Percentiles rank a stretch among this genome's conserved stretches.
Conservation (phyloP, 2,888 invertebrate species). For the Xestia ashworthii region DNA sequence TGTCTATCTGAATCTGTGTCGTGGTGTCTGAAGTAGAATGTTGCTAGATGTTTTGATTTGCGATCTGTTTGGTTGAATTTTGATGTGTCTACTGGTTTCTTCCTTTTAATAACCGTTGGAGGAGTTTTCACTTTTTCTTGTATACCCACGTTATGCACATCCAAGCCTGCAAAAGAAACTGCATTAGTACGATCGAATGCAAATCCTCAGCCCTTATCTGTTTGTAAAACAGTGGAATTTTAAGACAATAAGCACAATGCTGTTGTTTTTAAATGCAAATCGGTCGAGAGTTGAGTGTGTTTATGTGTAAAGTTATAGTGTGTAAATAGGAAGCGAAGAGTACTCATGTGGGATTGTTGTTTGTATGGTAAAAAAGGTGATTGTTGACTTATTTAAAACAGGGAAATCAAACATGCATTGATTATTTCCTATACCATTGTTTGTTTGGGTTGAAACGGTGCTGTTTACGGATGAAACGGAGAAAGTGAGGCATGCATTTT, state of each 20-base stretch:
- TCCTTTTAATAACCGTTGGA: conserved; percentile 87
- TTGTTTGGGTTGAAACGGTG: background rate
- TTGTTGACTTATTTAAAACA: conserved; percentile 7
- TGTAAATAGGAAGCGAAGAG: conserved; percentile 69
- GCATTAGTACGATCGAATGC: conserved; percentile 23
- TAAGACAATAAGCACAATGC: conserved; percentile 66
- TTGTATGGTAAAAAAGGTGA: conserved; percentile 8
- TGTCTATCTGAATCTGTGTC: conserved; percentile 96
- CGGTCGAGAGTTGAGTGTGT: conserved; percentile 60
- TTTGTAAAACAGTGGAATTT: conserved; percentile 72
- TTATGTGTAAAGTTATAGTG: conserved; percentile 71
- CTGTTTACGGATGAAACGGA: background rate
- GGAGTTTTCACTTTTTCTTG: conserved; percentile 83
- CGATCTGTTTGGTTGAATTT: conserved; percentile 93
- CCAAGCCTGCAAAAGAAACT: conserved; percentile 79
- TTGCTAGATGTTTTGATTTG: conserved; percentile 95
- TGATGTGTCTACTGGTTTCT: conserved; percentile 90
- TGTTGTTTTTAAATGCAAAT: conserved; percentile 79
- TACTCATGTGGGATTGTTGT: conserved; percentile 39
- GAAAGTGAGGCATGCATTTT: background rate
- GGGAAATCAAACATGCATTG: conserved; percentile 12
- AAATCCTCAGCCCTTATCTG: conserved; percentile 48
- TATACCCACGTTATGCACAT: conserved; percentile 73
- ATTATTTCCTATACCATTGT: background rate
- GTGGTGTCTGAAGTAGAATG: conserved; percentile 96